Conservation (phyloP, 2,888 invertebrate genomes). For the Stenodema calcarata region DNA sequence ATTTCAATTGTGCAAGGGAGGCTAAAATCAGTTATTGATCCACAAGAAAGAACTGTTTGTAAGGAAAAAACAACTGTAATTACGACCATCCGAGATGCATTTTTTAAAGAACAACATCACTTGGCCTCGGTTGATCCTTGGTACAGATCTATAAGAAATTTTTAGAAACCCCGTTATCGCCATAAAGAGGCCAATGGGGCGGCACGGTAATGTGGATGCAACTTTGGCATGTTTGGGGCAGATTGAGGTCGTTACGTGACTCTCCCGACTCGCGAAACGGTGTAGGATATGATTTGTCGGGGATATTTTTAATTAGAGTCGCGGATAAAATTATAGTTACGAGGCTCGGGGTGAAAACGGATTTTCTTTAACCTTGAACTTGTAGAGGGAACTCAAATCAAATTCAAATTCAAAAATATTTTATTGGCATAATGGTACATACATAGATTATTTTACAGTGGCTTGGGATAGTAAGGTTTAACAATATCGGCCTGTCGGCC, state of each 20-base stretch:
- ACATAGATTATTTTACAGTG: too few relatives aligned
- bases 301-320: background rate
- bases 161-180: background rate
- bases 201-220: background rate
- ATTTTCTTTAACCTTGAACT: too few relatives aligned
- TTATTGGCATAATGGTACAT: too few relatives aligned
- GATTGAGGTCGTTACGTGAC: conserved; percentile 21
- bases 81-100: background rate
- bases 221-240: background rate
- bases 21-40: too few relatives aligned
- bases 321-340: background rate
- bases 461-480: too few relatives aligned
- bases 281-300: background rate
- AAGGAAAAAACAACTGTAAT: background rate
- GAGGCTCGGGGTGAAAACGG: too few relatives aligned
- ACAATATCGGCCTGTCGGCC: too few relatives aligned
- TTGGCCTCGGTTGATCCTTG: background rate
- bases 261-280: background rate
- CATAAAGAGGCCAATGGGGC: background rate
- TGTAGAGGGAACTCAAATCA: too few relatives aligned
- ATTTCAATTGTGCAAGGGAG: too few relatives aligned
- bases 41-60: too few relatives aligned
- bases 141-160: background rate
- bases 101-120: background rate
- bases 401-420: too few relatives aligned